Conservation (phyloP, 2,888 invertebrate species). For the Orthonevra nobilis region DNA sequence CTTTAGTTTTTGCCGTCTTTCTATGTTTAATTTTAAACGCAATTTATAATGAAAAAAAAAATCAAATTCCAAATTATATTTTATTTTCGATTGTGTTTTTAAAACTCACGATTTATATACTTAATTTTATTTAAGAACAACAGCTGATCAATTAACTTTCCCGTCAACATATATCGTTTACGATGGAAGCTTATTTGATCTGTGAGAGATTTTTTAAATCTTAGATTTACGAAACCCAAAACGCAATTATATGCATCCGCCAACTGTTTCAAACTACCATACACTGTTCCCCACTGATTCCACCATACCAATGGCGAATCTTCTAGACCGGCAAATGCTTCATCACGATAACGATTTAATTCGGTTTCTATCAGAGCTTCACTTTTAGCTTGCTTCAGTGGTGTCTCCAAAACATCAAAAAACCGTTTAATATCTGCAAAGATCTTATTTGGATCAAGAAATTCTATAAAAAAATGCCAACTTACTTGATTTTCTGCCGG, state of each 20-base stretch:
- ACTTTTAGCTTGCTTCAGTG: conserved; percentile 66
- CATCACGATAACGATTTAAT: conserved; percentile 76
- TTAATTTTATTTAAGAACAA: conserved; percentile 73
- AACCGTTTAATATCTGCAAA: conserved; percentile 76
- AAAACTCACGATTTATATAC: not conserved
- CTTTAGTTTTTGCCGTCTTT: too few species aligned
- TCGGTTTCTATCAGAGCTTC: conserved; percentile 74
- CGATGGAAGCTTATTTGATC: conserved; percentile 76
- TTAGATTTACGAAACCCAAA: conserved; percentile 77
- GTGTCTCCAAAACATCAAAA: conserved; percentile 75
- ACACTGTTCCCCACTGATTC: conserved; percentile 76
- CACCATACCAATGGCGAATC: conserved; percentile 79
- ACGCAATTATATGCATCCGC: conserved; percentile 77
- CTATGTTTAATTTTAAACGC: too few species aligned
- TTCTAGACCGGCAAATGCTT: conserved; percentile 77
- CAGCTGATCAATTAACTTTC: conserved; percentile 76
- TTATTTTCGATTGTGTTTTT: too few species aligned
- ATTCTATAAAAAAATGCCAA: not conserved
- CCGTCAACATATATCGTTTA: conserved; percentile 76
- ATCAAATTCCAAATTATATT: too few species aligned
- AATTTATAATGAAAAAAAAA: too few species aligned
- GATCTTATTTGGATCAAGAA: not conserved
- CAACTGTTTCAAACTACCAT: conserved; percentile 75
- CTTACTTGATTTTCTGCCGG: conserved; percentile 50
- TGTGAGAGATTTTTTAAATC: conserved; percentile 75